These are phyloP conservation scores for Australoheros facetus DNA, from an alignment of 2,797 vertebrate genomes.

Conservation along the genomic window DNA sequence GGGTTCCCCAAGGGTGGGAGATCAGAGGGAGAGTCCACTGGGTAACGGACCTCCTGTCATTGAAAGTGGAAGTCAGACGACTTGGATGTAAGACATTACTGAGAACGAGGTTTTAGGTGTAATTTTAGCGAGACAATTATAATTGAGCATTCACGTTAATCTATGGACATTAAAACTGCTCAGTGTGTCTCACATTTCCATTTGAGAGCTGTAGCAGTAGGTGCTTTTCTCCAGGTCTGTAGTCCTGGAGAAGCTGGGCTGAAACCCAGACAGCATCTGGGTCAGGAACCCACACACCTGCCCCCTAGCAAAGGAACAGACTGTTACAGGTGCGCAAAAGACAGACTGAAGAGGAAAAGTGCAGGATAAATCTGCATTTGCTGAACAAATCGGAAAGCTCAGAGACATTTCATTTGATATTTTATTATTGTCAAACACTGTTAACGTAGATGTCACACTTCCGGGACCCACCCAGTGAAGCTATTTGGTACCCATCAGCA, in stretches of 20 bases:
- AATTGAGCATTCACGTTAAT: not conserved
- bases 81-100: not conserved
- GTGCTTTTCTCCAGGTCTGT: conserved; percentile 67
- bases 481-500: conserved; percentile 80
- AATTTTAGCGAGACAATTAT: not conserved
- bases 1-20: conserved; percentile 85
- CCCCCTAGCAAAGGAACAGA: conserved; percentile 68
- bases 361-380: not conserved
- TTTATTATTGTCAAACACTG: conserved; percentile 8
- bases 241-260: conserved; percentile 77
- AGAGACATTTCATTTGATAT: not conserved
- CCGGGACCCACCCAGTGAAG: conserved; percentile 50
- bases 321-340: not conserved
- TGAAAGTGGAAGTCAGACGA: not conserved
- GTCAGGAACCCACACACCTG: conserved; percentile 84
- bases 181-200: conserved; percentile 71
- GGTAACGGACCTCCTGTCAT: conserved; percentile 64
- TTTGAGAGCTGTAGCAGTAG: conserved; percentile 76
- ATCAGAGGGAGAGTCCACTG: conserved; percentile 55
- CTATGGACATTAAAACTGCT: not conserved
- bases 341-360: not conserved
- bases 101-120: not conserved
- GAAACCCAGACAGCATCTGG: conserved; percentile 80
- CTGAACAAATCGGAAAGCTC: not conserved
- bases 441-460: conserved; percentile 7